Evolutionary conservation across 1,140 invertebrate genomes (phyloP).

Genomic region (Diploscapter pachys): DNA sequence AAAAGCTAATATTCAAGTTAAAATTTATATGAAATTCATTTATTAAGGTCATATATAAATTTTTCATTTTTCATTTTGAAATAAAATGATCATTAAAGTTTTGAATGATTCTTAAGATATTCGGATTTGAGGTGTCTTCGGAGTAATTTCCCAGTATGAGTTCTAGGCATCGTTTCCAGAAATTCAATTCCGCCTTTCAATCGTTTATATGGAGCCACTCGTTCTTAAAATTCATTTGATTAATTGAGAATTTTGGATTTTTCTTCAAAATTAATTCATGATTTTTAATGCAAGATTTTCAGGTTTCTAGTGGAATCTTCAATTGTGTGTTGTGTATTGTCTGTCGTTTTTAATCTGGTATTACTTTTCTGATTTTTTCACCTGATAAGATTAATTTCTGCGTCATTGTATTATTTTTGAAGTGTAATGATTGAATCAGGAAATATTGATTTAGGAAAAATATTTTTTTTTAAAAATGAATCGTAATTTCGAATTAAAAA

Average conservation of each 20-base stretch:
- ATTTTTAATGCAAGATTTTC: background rate
- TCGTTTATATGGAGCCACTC: slow-evolving; percentile 26
- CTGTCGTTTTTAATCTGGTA: too few species aligned
- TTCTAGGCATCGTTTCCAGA: slow-evolving; percentile 17
- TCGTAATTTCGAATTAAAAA: background rate
- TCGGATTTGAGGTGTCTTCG: slow-evolving; percentile 6
- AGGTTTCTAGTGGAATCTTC: background rate
- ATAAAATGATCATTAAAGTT: too few species aligned
- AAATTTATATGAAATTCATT: too few species aligned
- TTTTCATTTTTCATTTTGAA: too few species aligned
- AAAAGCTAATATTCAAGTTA: too few species aligned
- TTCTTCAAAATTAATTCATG: background rate
- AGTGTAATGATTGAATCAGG: background rate
- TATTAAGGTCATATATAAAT: too few species aligned
- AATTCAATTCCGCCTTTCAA: slow-evolving; percentile 18
- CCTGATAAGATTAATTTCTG: background rate
- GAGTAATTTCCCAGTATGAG: slow-evolving; percentile 24
- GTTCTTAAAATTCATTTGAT: slow-evolving; percentile 9
- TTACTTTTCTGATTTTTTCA: too few species aligned
- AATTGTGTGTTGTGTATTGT: too few species aligned
- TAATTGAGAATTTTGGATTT: background rate
- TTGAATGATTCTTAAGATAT: too few species aligned
- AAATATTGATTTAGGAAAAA: background rate
- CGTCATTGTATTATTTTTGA: background rate
- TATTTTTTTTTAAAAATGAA: background rate